These are phyloP conservation scores for Corticium candelabrum DNA, from an alignment of 37 sponge, comb jelly and placozoan species.

Conservation along the genomic window DNA sequence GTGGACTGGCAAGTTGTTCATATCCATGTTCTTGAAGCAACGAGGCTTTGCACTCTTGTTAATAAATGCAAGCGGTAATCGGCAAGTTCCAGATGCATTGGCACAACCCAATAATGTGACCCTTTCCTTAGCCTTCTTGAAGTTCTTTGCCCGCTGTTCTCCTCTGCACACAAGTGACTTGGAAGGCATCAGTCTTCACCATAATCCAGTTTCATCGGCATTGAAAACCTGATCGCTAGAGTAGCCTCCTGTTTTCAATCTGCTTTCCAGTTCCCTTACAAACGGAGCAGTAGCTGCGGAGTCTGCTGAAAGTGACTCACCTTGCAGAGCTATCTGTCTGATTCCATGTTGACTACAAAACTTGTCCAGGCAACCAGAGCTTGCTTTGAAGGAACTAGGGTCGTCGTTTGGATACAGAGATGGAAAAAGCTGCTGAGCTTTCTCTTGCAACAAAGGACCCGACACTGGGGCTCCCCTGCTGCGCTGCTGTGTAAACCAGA, in stretches of 20 bases:
- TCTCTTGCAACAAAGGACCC: no score
- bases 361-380: conserved; percentile 27
- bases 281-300: neutral
- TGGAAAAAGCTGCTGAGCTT: no score
- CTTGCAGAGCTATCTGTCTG: conserved; percentile 16
- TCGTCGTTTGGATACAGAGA: no score
- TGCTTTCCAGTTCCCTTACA: neutral
- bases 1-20: conserved; percentile 7
- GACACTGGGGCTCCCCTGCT: no score
- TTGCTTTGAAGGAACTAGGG: conserved; percentile 32
- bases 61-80: neutral
- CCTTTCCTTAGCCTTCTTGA: neutral
- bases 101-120: conserved; percentile 6
- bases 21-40: conserved; percentile 10
- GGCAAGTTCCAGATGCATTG: neutral
- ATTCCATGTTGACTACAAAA: conserved; percentile 29
- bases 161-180: neutral
- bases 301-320: conserved; percentile 21
- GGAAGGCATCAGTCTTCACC: neutral
- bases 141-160: neutral
- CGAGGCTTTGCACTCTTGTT: conserved; percentile 16
- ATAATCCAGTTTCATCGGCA: neutral
- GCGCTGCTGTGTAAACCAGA: no score
- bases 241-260: neutral
- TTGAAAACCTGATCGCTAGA: neutral